A percentile compares a stretch with the other conserved stretches of the same genome.
Evolutionary conservation across 1,140 invertebrate species (phyloP).

Genomic region (Anastrepha obliqua): DNA sequence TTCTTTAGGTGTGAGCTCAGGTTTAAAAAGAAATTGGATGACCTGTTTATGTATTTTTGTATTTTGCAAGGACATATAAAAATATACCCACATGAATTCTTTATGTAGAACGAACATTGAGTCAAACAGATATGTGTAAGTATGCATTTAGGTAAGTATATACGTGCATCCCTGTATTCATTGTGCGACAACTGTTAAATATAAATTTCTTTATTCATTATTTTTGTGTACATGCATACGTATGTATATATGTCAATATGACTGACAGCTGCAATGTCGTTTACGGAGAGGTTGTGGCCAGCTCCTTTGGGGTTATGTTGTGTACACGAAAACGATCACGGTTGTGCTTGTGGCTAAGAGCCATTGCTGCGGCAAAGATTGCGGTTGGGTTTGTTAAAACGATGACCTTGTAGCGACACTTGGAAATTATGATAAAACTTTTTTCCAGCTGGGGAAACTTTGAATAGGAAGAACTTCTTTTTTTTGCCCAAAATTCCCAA

Average conservation of each 20-base stretch:
- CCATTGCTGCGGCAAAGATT: not conserved
- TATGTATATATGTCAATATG: not conserved
- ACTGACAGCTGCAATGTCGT: not conserved
- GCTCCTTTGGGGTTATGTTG: not conserved
- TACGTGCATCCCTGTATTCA: not conserved
- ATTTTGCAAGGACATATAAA: no score
- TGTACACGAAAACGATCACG: not conserved
- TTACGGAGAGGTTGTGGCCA: conserved; percentile 12
- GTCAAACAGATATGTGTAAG: no score
- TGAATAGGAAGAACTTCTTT: not conserved
- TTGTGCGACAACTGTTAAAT: not conserved
- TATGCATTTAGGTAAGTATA: no score
- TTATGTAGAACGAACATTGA: no score
- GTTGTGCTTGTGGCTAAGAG: not conserved
- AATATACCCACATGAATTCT: no score
- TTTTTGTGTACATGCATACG: not conserved
- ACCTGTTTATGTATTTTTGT: no score
- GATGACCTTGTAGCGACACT: conserved; percentile 22
- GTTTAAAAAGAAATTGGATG: no score
- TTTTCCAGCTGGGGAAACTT: not conserved
- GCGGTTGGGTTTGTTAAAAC: not conserved
- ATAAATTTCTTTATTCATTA: not conserved
- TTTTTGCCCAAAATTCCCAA: not conserved
- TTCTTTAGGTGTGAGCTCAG: no score
- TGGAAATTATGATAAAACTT: not conserved